Base-by-base conservation (phyloP, 2,113 vertebrate genomes). In the Hippocampus abdominalis region DNA sequence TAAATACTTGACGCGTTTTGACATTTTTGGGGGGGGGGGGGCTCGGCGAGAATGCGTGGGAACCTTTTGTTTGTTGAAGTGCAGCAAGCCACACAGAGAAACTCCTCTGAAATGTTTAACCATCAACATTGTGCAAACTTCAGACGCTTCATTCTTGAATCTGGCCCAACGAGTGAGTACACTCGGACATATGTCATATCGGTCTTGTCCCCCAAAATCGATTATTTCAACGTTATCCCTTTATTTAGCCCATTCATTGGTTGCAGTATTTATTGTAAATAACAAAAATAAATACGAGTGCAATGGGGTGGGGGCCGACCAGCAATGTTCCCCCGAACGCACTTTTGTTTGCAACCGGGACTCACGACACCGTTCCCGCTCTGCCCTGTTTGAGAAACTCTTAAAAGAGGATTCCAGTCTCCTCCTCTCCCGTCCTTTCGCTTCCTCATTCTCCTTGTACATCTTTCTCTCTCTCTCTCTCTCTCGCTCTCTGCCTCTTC, bases 371-470 rank as follows among this genome's bases (percentile, higher is more conserved):
- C 0, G 48, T 49, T 69, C 71, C 12, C 62, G n/a, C 66, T 72
- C 29, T 12, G 53, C 59, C 46, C 3, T 72, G 69, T 82, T 77
- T 78, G 75, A 84, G 76, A 32, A 73, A 70, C 61, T 72, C 48
- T 78, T 73, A 67, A 25, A 15, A 48, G 66, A 75, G 77, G 78
- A 81, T 84, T 77, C 74, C 46, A 70, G 13, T 27, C 74, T 36
- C 74, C 74, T 36, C 74, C 69, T 64, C 56, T 42, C 51, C 73
- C 27, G 40, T 72, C 49, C 4, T 75, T 60, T 72, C 64, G 25
- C 76, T 80, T 72, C 75, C 81, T 81, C 83, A 61, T 76, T 82
- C 84, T 64, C 69, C 53, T 67, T 53, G 40, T 64, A 25, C 66
- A 75, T 75, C 61, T 42, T 63, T 69, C 61, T 74, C 69, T 63